Percentiles rank a stretch among this genome's conserved stretches.
Evolutionary conservation across 30 jellyfish, hydroid and myxozoan species (phyloP).

Genomic region (Cassiopea andromeda): DNA sequence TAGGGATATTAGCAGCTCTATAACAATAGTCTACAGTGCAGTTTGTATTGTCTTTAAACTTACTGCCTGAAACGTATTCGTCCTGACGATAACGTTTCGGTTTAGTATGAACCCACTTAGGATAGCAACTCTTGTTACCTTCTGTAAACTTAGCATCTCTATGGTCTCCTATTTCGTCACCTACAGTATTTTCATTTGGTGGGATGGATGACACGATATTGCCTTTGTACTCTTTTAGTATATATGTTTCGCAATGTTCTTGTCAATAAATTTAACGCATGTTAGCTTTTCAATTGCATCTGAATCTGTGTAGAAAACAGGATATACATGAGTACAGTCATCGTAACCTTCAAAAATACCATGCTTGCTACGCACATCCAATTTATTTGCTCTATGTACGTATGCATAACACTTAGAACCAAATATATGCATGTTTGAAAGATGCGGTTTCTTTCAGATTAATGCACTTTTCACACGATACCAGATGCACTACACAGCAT

Average conservation of each 20-base stretch:
- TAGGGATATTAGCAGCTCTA: constrained; percentile 20
- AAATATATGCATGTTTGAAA: constrained; percentile 43
- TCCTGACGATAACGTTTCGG: constrained; percentile 12
- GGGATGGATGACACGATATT: neutral
- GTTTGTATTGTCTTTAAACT: constrained; percentile 2
- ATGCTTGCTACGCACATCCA: constrained; percentile 30
- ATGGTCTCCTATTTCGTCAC: constrained; percentile 8
- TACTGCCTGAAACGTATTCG: constrained; percentile 23
- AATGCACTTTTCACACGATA: too few relatives aligned
- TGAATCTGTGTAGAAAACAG: constrained; percentile 42
- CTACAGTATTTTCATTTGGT: neutral
- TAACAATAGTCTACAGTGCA: constrained; percentile 8
- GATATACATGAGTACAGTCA: constrained; percentile 64
- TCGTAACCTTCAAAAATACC: constrained; percentile 71
- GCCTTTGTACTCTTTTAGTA: neutral
- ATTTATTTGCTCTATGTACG: constrained; percentile 18
- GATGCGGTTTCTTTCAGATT: constrained; percentile 52
- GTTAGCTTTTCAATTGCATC: constrained; percentile 38
- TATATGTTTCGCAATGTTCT: neutral
- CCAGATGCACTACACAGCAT: too few relatives aligned
- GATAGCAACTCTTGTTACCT: constrained; percentile 18
- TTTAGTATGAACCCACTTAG: neutral
- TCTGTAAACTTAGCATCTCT: neutral
- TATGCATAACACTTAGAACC: constrained; percentile 67
- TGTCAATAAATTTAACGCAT: constrained; percentile 55